Conservation (phyloP, 2,113 vertebrate genomes). For the Prunella fulvescens region DNA sequence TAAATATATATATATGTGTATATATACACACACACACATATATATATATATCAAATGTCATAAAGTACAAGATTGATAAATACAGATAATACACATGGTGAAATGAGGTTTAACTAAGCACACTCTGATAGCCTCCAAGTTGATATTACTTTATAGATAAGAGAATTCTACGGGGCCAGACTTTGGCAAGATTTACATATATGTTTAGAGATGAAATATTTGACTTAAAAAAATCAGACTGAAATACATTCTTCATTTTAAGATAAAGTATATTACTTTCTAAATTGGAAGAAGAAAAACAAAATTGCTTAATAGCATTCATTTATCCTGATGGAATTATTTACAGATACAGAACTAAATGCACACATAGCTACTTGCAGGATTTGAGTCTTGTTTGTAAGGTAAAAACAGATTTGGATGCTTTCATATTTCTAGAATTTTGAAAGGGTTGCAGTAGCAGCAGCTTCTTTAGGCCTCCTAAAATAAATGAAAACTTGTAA, state of each 20-base stretch:
- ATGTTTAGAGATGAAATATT: not conserved
- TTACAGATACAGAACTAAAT: not conserved
- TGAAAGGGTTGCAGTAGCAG: not conserved
- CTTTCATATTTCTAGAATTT: not conserved
- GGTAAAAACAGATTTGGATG: not conserved
- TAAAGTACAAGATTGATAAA: not conserved
- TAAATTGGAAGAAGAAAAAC: not conserved
- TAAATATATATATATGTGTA: not conserved
- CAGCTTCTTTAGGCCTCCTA: not conserved
- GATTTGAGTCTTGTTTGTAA: not conserved
- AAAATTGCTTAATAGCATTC: not conserved
- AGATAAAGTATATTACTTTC: not conserved
- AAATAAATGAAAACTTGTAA: not conserved
- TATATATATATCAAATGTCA: not conserved
- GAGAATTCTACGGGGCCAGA: not conserved
- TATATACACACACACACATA: not conserved
- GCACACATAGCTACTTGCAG: not conserved
- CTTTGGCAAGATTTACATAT: not conserved
- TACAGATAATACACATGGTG: not conserved
- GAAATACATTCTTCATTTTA: not conserved
- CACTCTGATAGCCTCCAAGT: not conserved
- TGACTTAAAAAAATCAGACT: not conserved
- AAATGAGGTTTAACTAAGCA: not conserved
- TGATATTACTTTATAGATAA: not conserved
- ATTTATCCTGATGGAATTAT: not conserved